Evolutionary conservation across 2,797 vertebrate genomes (phyloP).

Genomic region (Enteromius paludinosus): DNA sequence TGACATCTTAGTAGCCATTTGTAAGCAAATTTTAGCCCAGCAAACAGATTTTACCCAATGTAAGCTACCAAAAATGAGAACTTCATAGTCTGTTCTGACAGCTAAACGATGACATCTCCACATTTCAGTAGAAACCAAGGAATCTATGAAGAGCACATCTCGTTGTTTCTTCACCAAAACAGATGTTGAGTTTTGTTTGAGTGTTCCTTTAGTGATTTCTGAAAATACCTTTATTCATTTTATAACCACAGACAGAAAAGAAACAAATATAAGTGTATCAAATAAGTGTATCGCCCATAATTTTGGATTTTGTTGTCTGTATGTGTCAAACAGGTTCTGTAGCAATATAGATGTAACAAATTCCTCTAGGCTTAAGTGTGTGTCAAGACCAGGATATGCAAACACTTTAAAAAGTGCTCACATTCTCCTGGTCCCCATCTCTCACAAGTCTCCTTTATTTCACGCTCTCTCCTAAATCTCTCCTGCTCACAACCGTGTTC

Average conservation of each 20-base stretch:
- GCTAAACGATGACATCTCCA: background rate
- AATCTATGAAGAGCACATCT: background rate
- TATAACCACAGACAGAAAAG: background rate
- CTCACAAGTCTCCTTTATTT: conserved; percentile 72
- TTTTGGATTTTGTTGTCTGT: conserved; percentile 35
- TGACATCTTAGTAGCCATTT: conserved; percentile 69
- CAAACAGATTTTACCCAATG: background rate
- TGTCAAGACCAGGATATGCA: conserved; percentile 48
- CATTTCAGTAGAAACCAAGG: background rate
- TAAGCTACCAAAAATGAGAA: background rate
- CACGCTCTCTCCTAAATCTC: conserved; percentile 80
- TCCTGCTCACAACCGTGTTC: conserved; percentile 73
- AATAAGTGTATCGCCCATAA: background rate
- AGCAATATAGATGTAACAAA: conserved; percentile 72
- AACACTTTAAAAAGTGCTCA: conserved; percentile 41
- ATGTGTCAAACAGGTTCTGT: conserved; percentile 63
- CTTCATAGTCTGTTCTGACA: conserved; percentile 18
- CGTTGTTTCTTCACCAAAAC: background rate
- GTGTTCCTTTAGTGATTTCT: background rate
- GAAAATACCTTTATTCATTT: background rate
- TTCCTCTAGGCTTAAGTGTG: conserved; percentile 55
- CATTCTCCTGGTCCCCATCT: conserved; percentile 37
- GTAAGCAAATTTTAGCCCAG: background rate
- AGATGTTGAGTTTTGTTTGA: background rate
- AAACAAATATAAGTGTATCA: background rate